Percentiles rank a stretch among this genome's conserved stretches.
These are phyloP conservation scores for Micrasema longulum DNA, from an alignment of 1,140 invertebrate species.

Conservation along the genomic window DNA sequence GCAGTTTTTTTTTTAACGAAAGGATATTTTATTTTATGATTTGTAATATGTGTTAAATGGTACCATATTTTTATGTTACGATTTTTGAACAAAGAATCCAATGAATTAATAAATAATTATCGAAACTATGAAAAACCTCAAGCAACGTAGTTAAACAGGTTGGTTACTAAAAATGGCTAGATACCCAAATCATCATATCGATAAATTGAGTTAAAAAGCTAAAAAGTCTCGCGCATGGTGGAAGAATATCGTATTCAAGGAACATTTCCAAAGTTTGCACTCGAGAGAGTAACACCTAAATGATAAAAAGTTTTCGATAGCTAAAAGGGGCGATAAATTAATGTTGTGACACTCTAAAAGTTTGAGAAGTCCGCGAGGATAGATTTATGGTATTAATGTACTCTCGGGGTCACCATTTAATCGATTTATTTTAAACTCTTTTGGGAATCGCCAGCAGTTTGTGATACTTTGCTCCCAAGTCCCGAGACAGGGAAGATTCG, in stretches of 20 bases:
- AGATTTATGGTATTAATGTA: slow-evolving; percentile 50
- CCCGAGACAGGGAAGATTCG: not conserved
- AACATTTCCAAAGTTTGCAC: slow-evolving; percentile 29
- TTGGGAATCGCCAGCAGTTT: slow-evolving; percentile 19
- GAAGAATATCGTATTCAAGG: slow-evolving; percentile 16
- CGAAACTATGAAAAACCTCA: too few species aligned
- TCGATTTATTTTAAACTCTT: slow-evolving; percentile 47
- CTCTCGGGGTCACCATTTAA: slow-evolving; percentile 43
- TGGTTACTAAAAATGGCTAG: too few species aligned
- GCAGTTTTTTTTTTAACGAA: too few species aligned
- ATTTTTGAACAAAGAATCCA: too few species aligned
- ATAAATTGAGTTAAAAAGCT: too few species aligned
- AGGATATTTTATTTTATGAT: too few species aligned
- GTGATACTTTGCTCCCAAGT: not conserved
- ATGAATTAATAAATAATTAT: too few species aligned
- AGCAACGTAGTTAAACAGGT: too few species aligned
- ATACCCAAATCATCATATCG: too few species aligned
- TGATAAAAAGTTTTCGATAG: slow-evolving; percentile 52
- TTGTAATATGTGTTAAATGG: too few species aligned
- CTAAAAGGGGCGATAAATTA: slow-evolving; percentile 53
- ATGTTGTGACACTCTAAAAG: slow-evolving; percentile 49
- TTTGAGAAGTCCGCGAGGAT: slow-evolving; percentile 43
- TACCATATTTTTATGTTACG: too few species aligned
- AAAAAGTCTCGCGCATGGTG: not conserved
- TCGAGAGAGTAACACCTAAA: slow-evolving; percentile 39